Base-by-base conservation (phyloP, 2,888 invertebrate species). In the Lepeophtheirus nordmannii region DNA sequence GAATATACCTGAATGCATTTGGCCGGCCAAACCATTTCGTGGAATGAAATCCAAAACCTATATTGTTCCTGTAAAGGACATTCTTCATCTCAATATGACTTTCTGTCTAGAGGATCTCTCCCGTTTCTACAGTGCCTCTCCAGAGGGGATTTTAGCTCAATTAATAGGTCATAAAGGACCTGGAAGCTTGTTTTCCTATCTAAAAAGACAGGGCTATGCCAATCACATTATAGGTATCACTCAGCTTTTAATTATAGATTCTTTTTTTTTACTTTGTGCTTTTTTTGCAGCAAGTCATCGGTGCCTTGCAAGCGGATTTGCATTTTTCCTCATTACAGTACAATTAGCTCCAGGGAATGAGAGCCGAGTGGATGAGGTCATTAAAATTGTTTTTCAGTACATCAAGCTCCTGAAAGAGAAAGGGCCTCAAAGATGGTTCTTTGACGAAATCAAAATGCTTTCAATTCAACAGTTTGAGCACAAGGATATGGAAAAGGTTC, bases 1-100 rank as follows among this genome's bases (percentile, higher is more conserved):
- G 37, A 66, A 66, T 60, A 53, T 61, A 9, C 66, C 66, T 38
- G 58, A 66, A 61, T 30, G 23, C 14, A 66, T 66, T 23, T 63
- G 63, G 63, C 56, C 63, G 10, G 23, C 20, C 14, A 46, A 56
- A 38, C 63, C 63, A 7, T 63, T 63, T 53, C 41, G 38, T n/a
- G 30, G 22, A 17, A 63, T 63, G 63, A 22, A 38, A 10, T 46
- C 63, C 23, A 63, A 63, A 37, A 63, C 37, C 22, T 63, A 56
- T 17, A 63, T 63, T 56, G 63, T 63, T 30, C 63, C 63, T 11
- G 63, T 63, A 22, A 63, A 63, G 37, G 63, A 65, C 17, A 53
- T 65, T 30, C 56, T 22, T 56, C 65, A 65, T 53, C 37, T 65
- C 11, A 65, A 65, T 58, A 12, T 65, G 65, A 65, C 65, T 14